Conservation (phyloP, 2,888 invertebrate genomes). For the Cephus nigrinus region DNA sequence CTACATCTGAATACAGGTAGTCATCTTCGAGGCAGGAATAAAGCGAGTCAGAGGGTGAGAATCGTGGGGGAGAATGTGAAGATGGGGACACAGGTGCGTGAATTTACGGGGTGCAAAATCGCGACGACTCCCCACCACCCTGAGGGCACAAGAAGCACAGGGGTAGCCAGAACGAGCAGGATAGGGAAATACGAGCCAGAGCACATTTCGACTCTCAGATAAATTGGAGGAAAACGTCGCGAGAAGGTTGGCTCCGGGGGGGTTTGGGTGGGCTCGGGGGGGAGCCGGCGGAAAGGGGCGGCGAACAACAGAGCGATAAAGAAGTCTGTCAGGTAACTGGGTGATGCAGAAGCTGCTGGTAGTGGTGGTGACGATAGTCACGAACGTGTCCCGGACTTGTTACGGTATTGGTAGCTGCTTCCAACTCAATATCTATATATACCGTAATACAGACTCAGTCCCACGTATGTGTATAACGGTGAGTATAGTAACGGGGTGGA, state of each 20-base stretch:
- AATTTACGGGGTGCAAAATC: background rate
- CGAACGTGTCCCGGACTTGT: background rate
- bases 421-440: background rate
- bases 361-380: constrained; percentile 16
- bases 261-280: background rate
- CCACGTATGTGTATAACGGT: background rate
- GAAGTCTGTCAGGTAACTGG: constrained; percentile 31
- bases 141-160: background rate
- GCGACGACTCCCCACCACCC: background rate
- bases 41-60: background rate
- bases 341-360: constrained; percentile 21
- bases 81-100: background rate
- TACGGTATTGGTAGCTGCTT: background rate
- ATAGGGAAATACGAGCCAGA: background rate
- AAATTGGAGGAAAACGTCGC: constrained; percentile 27
- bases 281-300: constrained; percentile 27
- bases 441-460: background rate
- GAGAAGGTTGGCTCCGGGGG: background rate
- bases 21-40: no score
- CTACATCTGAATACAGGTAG: no score
- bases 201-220: constrained; percentile 22
- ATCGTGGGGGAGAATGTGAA: background rate
- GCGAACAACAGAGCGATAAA: constrained; percentile 49
- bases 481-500: background rate
- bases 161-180: background rate